These are phyloP conservation scores for Caenorhabditis zanzibari DNA, from an alignment of 2,888 invertebrate genomes.

Conservation along the genomic window DNA sequence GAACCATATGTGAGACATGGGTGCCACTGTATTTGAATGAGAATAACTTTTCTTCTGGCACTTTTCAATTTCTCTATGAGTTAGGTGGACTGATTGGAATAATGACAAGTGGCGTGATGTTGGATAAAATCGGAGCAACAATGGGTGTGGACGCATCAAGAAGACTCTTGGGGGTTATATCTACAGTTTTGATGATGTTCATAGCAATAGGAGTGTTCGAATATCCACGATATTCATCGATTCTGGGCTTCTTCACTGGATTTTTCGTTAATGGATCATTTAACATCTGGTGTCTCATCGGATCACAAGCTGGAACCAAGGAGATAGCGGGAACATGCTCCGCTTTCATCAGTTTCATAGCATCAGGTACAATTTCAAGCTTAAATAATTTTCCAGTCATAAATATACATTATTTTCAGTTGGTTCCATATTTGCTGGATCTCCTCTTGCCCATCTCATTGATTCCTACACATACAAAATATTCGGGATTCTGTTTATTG, in stretches of 20 bases:
- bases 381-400: background rate
- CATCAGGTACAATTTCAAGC: no score
- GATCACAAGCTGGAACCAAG: conserved; percentile 53
- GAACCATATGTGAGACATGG: conserved; percentile 75
- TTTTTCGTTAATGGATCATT: conserved; percentile 70
- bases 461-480: conserved; percentile 18
- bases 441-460: conserved; percentile 68
- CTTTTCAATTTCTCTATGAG: conserved; percentile 68
- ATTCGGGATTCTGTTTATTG: conserved; percentile 61
- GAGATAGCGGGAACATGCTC: conserved; percentile 65
- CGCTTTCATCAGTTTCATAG: conserved; percentile 72
- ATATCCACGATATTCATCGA: conserved; percentile 12
- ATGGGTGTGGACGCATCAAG: conserved; percentile 54
- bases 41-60: conserved; percentile 41
- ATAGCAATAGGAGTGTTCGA: conserved; percentile 39
- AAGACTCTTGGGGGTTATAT: conserved; percentile 43
- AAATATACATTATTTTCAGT: conserved; percentile 60
- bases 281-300: conserved; percentile 71
- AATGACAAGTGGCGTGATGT: conserved; percentile 59
- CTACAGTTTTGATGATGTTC: conserved; percentile 53
- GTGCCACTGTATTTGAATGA: conserved; percentile 66
- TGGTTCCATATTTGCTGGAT: conserved; percentile 72
- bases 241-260: conserved; percentile 64
- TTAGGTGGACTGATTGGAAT: conserved; percentile 70
- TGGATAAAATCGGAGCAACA: conserved; percentile 48